Conservation (phyloP, 1,140 invertebrate genomes). For the Phenacoccus solenopsis region DNA sequence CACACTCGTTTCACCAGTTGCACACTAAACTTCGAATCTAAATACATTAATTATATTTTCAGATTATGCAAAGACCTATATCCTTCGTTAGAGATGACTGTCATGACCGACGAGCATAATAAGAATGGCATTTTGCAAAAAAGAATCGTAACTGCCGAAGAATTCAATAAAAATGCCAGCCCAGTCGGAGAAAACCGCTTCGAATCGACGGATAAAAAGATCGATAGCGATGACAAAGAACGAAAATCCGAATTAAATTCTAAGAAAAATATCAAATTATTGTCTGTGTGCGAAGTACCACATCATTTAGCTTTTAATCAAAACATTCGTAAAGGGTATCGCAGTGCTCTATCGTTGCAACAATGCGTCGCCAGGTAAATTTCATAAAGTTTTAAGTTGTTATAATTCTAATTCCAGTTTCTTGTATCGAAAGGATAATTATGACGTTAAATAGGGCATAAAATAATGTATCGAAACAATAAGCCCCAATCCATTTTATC, state of each 20-base stretch:
- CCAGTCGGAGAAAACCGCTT: background rate
- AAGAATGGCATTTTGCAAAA: background rate
- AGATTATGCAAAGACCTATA: background rate
- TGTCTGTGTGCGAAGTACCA: background rate
- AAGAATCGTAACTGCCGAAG: background rate
- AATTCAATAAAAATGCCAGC: background rate
- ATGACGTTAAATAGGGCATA: too few species aligned
- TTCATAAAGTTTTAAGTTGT: too few species aligned
- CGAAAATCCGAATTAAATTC: background rate
- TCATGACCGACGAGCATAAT: background rate
- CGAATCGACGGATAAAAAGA: background rate
- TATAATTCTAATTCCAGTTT: too few species aligned
- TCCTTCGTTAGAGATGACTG: background rate
- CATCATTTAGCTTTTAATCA: slow-evolving; percentile 8
- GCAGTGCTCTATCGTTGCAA: background rate
- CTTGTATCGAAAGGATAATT: too few species aligned
- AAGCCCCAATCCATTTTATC: too few species aligned
- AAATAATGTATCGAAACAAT: too few species aligned
- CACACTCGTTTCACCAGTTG: too few species aligned
- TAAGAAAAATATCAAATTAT: background rate
- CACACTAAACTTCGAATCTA: background rate
- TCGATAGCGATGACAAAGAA: background rate
- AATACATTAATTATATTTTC: background rate
- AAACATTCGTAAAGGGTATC: slow-evolving; percentile 4
- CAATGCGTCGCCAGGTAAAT: background rate